A percentile compares a stretch with the other conserved stretches of the same genome.
These are phyloP conservation scores for Halcyon malimbica DNA, from an alignment of 2,113 vertebrate species.

Conservation along the genomic window DNA sequence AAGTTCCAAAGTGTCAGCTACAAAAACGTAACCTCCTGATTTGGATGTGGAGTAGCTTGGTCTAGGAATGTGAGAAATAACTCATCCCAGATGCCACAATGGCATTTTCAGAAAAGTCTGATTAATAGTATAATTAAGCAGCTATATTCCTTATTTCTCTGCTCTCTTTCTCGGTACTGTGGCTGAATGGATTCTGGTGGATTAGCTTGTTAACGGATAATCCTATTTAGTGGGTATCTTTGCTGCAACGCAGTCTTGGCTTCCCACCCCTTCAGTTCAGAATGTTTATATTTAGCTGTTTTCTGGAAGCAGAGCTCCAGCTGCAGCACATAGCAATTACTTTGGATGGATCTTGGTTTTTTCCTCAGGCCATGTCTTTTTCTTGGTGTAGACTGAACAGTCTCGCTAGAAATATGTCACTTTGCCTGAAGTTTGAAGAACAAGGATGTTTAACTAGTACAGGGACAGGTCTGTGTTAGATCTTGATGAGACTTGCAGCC, in stretches of 20 bases:
- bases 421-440: conserved; percentile 12
- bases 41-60: not conserved
- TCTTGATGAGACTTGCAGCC: conserved; percentile 35
- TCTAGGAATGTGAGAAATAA: not conserved
- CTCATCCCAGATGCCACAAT: not conserved
- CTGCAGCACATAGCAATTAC: conserved; percentile 33
- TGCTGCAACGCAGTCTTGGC: conserved; percentile 26
- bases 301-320: conserved; percentile 43
- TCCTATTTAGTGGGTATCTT: conserved; percentile 14
- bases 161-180: not conserved
- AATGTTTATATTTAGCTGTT: conserved; percentile 58
- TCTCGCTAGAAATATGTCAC: conserved; percentile 23
- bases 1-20: not conserved
- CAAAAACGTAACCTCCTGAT: not conserved
- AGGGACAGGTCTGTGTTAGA: not conserved
- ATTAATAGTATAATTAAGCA: not conserved
- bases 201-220: conserved; percentile 5
- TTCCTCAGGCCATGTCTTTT: conserved; percentile 35
- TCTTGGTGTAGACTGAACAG: not conserved
- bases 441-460: not conserved
- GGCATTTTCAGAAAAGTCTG: not conserved
- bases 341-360: not conserved
- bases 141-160: not conserved
- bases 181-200: not conserved
- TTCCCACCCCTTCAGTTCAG: conserved; percentile 20